A percentile compares a stretch with the other conserved stretches of the same genome.
phyloP scores from a whole-genome alignment of 2,113 vertebrate genomes.

The Pampusana beccarii region DNA sequence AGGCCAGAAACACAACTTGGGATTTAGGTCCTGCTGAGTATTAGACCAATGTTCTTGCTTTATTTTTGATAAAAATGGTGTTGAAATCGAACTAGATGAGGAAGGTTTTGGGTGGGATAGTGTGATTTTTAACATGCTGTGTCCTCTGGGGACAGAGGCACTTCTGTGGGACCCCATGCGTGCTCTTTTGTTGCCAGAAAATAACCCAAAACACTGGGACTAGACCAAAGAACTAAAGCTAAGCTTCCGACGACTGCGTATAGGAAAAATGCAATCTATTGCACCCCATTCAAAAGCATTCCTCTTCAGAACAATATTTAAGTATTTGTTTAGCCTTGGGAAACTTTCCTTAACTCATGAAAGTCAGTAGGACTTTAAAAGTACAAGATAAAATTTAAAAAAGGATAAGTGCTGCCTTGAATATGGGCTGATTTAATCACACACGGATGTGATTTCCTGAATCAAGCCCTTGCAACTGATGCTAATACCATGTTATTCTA shows the following conservation, averaged over 20 bases:
- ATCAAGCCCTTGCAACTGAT: not conserved
- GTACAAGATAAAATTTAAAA: not conserved
- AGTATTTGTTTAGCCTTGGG: not conserved
- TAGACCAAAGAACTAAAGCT: not conserved
- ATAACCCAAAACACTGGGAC: not conserved
- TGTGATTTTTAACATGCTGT: not conserved
- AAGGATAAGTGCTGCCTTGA: not conserved
- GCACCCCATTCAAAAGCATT: not conserved
- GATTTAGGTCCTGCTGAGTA: not conserved
- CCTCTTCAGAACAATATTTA: not conserved
- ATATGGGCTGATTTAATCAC: not conserved
- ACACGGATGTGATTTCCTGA: not conserved
- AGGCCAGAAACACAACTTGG: not conserved
- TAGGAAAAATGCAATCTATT: not conserved
- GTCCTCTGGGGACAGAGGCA: not conserved
- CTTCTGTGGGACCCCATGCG: rapidly evolving
- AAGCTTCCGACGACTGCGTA: not conserved
- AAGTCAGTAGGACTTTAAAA: not conserved
- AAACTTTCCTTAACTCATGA: not conserved
- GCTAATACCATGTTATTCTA: not conserved
- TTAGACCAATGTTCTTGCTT: not conserved
- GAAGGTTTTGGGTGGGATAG: not conserved
- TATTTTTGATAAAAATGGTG: not conserved
- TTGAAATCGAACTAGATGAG: not conserved
- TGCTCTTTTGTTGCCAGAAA: not conserved